A percentile compares a stretch with the other conserved stretches of the same genome.
These are phyloP conservation scores for Tachypleus tridentatus DNA, from an alignment of 1,140 invertebrate genomes.

Conservation along the genomic window DNA sequence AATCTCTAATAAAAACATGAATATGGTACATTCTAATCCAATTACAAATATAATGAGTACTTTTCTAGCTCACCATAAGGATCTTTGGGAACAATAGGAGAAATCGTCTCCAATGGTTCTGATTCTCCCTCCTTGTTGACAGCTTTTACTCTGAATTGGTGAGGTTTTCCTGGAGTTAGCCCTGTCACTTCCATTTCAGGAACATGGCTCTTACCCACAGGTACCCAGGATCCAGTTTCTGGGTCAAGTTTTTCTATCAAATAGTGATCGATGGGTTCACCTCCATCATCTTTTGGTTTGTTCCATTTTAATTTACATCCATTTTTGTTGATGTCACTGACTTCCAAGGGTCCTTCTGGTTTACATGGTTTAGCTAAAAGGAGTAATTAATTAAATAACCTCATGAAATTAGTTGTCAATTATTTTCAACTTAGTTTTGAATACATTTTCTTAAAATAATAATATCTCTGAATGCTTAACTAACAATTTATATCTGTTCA, in stretches of 20 bases:
- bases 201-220: slow-evolving; percentile 69
- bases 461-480: too few species aligned
- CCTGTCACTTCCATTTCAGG: slow-evolving; percentile 81
- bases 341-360: slow-evolving; percentile 83
- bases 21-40: slow-evolving; percentile 85
- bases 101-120: slow-evolving; percentile 75
- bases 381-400: neutral
- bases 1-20: slow-evolving; percentile 64
- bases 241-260: slow-evolving; percentile 89
- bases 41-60: slow-evolving; percentile 44
- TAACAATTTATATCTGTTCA: too few species aligned
- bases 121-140: slow-evolving; percentile 95
- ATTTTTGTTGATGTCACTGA: slow-evolving; percentile 65
- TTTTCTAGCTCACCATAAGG: slow-evolving; percentile 54
- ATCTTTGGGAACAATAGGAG: slow-evolving; percentile 48
- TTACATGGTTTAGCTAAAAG: slow-evolving; percentile 52
- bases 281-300: slow-evolving; percentile 33
- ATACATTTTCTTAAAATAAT: neutral
- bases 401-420: neutral
- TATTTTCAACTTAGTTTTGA: too few species aligned
- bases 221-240: slow-evolving; percentile 84
- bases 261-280: slow-evolving; percentile 62
- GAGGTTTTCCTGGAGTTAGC: slow-evolving; percentile 84
- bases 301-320: slow-evolving; percentile 37
- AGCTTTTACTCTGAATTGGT: slow-evolving; percentile 96